Base-by-base conservation (phyloP, 2,113 vertebrate genomes). In the Ailuropoda melanoleuca region DNA sequence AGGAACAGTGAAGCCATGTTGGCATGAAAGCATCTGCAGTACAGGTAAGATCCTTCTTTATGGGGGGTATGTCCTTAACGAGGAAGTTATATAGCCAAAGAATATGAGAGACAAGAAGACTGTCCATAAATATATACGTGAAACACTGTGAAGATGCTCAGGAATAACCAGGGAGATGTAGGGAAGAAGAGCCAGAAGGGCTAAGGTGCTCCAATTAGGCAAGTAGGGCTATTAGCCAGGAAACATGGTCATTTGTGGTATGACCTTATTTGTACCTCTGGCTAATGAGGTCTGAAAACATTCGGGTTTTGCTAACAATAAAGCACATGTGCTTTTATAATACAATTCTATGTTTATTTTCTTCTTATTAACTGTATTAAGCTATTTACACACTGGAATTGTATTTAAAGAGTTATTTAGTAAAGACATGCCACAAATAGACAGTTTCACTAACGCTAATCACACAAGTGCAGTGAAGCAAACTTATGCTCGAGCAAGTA, bases 391-490 rank as follows among this genome's bases (percentile, higher is more conserved):
- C 1, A 19, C 80, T 85, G 21, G 53, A 96, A 58, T 88, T 96
- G 24, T 93, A 64, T 60, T 90, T 80, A 83, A 74, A 93, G 88
- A 82, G 68, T 95, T 87, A 94, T 81, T 97, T 90, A 70, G 90
- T 88, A 88, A 92, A 86, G 97, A 90, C 60, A 31, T 84, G 88
- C 62, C 56, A 90, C 37, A 78, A 93, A 95, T 53, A 94, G 87
- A 90, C 92, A 80, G 93, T 96, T 97, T 95, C 81, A 87, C 90
- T 93, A 90, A 88, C 4, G 4, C 21, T 93, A 81, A 94, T 68
- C 96, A 88, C 4, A 0, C 62, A 78, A 95, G 90, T 29, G 77
- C 93, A 97, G 80, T 84, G 95, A 98, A 88, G 90, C 93, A 97
- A 95, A 93, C 66, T 91, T 83, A 88, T 24, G 58, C 66, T 96